These are phyloP conservation scores for Pomatorhinus ruficollis DNA, from an alignment of 2,113 vertebrate species.

Conservation along the genomic window DNA sequence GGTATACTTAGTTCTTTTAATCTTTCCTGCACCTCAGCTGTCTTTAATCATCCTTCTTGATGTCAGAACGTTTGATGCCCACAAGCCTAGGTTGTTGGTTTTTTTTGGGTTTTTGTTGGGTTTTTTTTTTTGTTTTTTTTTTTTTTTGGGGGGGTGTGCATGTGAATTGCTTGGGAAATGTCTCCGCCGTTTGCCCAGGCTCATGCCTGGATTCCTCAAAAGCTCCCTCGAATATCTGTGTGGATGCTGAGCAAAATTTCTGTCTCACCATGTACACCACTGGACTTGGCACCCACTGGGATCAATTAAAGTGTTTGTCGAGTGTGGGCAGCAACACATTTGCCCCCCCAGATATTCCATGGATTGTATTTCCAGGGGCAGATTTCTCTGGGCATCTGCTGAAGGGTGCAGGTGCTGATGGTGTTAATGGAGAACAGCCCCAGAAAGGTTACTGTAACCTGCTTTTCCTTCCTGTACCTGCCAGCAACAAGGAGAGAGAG, in stretches of 20 bases:
- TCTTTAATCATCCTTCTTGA: slow-evolving; percentile 67
- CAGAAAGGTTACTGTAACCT: not conserved
- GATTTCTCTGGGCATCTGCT: not conserved
- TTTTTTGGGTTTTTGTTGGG: not conserved
- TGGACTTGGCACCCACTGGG: not conserved
- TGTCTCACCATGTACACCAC: not conserved
- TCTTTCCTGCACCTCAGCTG: slow-evolving; percentile 49
- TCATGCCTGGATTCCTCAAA: slow-evolving; percentile 17
- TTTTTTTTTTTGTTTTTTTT: not conserved
- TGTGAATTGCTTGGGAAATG: slow-evolving; percentile 18
- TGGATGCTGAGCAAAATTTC: not conserved
- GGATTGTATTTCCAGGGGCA: not conserved
- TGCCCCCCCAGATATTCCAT: not conserved
- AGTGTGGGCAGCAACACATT: not conserved
- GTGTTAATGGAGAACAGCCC: not conserved
- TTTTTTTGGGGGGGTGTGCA: not conserved
- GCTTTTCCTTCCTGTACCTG: not conserved
- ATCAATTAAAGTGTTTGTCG: not conserved
- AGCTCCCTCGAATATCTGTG: not conserved
- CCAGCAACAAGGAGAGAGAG: not conserved
- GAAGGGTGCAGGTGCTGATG: not conserved
- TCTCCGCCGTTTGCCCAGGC: not conserved
- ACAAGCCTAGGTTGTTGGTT: not conserved
- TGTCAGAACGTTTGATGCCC: slow-evolving; percentile 63
- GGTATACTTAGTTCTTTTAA: slow-evolving; percentile 65